These are phyloP conservation scores for Xenops minutus DNA, from an alignment of 2,797 vertebrate species.

Conservation along the genomic window DNA sequence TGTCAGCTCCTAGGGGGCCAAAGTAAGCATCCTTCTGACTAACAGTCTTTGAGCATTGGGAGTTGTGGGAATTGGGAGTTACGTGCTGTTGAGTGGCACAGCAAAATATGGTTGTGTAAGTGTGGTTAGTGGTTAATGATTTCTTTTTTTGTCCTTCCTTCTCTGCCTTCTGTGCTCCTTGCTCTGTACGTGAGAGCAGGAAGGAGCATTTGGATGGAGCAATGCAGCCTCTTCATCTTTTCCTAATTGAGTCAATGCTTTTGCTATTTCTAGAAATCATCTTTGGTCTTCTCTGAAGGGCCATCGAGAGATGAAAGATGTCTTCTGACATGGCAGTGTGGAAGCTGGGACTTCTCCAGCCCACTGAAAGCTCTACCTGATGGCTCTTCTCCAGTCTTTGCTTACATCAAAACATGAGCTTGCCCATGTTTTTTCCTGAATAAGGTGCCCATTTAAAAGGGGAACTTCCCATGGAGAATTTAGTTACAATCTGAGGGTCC, in stretches of 20 bases:
- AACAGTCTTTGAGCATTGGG: not conserved
- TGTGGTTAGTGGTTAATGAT: slow-evolving; percentile 4
- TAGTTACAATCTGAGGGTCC: not conserved
- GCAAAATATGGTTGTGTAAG: slow-evolving; percentile 16
- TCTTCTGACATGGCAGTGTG: not conserved
- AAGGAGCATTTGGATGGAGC: not conserved
- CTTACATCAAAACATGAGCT: not conserved
- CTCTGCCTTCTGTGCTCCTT: not conserved
- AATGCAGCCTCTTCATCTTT: not conserved
- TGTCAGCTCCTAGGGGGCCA: slow-evolving; percentile 36
- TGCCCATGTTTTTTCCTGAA: not conserved
- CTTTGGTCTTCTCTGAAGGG: not conserved
- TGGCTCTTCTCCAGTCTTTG: not conserved
- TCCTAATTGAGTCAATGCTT: not conserved
- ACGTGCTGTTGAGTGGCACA: not conserved
- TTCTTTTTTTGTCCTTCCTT: not conserved
- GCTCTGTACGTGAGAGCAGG: not conserved
- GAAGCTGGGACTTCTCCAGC: not conserved
- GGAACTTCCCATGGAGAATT: not conserved
- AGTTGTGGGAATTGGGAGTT: slow-evolving; percentile 21
- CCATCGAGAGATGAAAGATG: not conserved
- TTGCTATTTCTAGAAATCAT: not conserved
- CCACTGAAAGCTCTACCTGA: not conserved
- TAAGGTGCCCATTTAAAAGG: not conserved
- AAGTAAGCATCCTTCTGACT: slow-evolving; percentile 46